These are phyloP conservation scores for Parazoanthus atlanticus DNA, from an alignment of 92 coral and sea anemone genomes.

Conservation along the genomic window DNA sequence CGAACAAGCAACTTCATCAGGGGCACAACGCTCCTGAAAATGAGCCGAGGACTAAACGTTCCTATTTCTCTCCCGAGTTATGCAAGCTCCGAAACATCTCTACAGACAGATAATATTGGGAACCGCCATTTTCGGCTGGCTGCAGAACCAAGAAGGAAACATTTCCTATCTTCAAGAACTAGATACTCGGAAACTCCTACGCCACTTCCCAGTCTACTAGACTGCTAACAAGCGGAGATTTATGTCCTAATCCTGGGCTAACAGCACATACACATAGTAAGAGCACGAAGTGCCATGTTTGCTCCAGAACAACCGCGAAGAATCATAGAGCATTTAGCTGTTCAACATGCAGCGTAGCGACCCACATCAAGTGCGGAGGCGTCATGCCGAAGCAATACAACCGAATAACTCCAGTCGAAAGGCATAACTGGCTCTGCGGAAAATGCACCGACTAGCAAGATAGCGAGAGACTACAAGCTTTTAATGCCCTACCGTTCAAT, in stretches of 20 bases:
- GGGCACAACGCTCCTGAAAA: neutral
- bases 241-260: constrained; percentile 44
- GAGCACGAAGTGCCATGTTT: neutral
- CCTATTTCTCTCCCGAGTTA: neutral
- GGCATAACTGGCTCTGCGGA: neutral
- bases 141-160: neutral
- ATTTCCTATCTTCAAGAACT: constrained; percentile 14
- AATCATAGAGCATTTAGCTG: neutral
- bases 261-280: neutral
- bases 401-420: neutral
- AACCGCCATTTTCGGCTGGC: neutral
- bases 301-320: neutral
- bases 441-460: neutral
- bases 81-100: neutral
- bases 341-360: neutral
- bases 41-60: neutral
- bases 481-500: neutral
- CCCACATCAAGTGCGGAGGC: constrained; percentile 11
- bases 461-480: neutral
- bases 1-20: neutral
- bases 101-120: neutral
- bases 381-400: neutral
- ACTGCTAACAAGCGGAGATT: constrained; percentile 11
- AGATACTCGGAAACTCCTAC: constrained; percentile 3
- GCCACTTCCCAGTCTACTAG: constrained; percentile 40